Percentiles rank a stretch among this genome's conserved stretches.
Conservation (phyloP, 2,797 vertebrate species). For the Onychomys leucogaster region DNA sequence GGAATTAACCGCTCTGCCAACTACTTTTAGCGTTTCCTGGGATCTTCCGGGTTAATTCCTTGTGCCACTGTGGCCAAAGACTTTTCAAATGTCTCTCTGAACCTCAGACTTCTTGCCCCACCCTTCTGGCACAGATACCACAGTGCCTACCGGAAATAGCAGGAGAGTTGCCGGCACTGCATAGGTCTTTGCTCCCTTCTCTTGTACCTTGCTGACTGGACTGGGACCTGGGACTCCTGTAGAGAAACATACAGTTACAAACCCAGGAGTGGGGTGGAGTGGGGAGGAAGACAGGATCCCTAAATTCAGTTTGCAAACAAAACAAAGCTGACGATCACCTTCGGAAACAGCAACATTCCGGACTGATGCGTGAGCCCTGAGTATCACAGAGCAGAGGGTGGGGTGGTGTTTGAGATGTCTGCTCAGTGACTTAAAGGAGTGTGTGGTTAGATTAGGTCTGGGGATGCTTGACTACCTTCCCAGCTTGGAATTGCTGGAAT, state of each 20-base stretch:
- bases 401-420: not conserved
- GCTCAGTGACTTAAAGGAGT: not conserved
- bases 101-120: slow-evolving; percentile 67
- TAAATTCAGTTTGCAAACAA: not conserved
- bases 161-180: not conserved
- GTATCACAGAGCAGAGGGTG: not conserved
- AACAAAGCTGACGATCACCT: not conserved
- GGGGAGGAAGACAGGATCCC: not conserved
- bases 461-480: not conserved
- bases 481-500: slow-evolving; percentile 3
- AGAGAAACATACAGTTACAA: not conserved
- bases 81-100: slow-evolving; percentile 70
- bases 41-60: slow-evolving; percentile 52
- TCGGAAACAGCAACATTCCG: not conserved
- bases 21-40: not conserved
- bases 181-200: not conserved
- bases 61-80: slow-evolving; percentile 65
- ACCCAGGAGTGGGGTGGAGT: not conserved
- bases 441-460: not conserved
- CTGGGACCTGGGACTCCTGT: not conserved
- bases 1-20: not conserved
- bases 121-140: slow-evolving; percentile 50
- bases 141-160: not conserved
- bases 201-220: not conserved
- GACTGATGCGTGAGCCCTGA: not conserved